Percentiles rank a stretch among this genome's conserved stretches.
Evolutionary conservation across 2,797 vertebrate genomes (phyloP).

Genomic region (Eupleurogrammus muticus): DNA sequence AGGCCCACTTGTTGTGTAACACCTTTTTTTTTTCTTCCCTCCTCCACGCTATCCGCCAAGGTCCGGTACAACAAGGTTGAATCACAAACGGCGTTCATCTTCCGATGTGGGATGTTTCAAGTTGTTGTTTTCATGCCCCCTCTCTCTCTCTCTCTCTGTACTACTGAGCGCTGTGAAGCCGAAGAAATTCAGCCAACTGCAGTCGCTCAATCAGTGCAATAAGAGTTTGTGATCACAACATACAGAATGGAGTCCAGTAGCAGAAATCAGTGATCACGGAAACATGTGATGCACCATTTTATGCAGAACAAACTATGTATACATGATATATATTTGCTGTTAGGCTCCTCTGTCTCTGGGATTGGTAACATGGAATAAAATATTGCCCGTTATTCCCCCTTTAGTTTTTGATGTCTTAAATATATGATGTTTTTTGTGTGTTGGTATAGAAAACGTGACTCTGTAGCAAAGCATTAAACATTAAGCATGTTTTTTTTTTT

Average conservation of each 20-base stretch:
- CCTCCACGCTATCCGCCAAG: slow-evolving; percentile 75
- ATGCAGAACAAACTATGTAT: too few species aligned
- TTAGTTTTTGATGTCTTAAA: too few species aligned
- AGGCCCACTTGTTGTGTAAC: slow-evolving; percentile 81
- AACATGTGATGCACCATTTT: too few species aligned
- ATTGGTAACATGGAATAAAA: background rate
- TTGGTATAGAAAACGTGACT: background rate
- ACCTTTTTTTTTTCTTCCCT: slow-evolving; percentile 72
- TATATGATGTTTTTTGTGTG: too few species aligned
- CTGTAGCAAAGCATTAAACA: too few species aligned
- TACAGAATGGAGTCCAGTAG: too few species aligned
- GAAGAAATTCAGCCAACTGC: background rate
- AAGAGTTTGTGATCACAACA: background rate
- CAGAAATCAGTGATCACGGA: background rate
- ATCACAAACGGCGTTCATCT: slow-evolving; percentile 68
- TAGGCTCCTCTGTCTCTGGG: background rate
- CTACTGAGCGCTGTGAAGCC: background rate
- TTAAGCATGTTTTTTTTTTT: too few species aligned
- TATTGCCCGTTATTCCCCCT: too few species aligned
- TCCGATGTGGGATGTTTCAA: slow-evolving; percentile 42
- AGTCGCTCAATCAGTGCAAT: background rate
- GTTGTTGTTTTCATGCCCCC: slow-evolving; percentile 10
- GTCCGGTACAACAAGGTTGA: slow-evolving; percentile 66
- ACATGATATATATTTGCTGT: too few species aligned
- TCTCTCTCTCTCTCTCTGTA: slow-evolving; percentile 1